Percentiles rank a stretch among this genome's conserved stretches.
Evolutionary conservation across 2,797 vertebrate species (phyloP).

Genomic region (Acropternis orthonyx): DNA sequence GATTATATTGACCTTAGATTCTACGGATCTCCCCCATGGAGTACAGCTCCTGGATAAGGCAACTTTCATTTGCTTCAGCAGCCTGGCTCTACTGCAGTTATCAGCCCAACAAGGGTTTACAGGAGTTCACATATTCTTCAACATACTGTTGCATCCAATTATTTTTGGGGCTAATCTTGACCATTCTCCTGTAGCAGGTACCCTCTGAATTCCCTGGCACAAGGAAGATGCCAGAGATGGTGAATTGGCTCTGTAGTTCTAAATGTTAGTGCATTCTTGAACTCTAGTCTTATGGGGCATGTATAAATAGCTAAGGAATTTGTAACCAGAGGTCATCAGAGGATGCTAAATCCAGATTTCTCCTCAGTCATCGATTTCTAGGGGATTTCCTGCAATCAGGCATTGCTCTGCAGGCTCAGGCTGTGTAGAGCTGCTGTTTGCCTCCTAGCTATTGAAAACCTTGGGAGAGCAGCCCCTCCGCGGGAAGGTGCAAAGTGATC

Average conservation of each 20-base stretch:
- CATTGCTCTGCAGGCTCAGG: not conserved
- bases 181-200: not conserved
- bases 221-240: not conserved
- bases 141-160: not conserved
- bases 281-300: not conserved
- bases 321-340: not conserved
- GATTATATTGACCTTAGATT: not conserved
- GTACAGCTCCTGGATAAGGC: not conserved
- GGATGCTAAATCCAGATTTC: not conserved
- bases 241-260: not conserved
- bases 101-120: not conserved
- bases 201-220: not conserved
- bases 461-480: not conserved
- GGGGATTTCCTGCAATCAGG: not conserved
- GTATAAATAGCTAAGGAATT: slow-evolving; percentile 42
- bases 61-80: not conserved
- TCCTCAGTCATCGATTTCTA: not conserved
- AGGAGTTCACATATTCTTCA: not conserved
- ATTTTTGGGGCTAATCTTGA: not conserved
- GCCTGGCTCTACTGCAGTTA: not conserved
- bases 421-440: not conserved
- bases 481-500: not conserved
- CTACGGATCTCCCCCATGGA: not conserved
- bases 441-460: not conserved
- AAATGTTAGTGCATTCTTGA: not conserved